Evolutionary conservation across 2,113 vertebrate species (phyloP).

Genomic region (Myodes glareolus): DNA sequence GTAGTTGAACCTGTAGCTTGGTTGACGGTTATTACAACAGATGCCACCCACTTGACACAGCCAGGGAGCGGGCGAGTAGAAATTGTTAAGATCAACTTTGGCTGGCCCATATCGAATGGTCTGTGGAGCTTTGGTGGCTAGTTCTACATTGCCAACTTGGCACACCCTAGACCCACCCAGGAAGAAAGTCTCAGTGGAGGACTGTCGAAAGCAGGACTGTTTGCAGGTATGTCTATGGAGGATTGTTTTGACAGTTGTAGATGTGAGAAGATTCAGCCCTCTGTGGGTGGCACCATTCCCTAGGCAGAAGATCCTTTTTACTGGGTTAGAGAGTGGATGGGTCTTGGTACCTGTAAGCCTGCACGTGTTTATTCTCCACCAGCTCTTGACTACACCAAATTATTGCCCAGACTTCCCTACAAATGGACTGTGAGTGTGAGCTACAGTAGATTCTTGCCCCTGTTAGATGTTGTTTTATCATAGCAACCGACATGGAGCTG

Average conservation of each 20-base stretch:
- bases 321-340: not conserved
- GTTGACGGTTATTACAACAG: fast-evolving
- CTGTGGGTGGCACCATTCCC: not conserved
- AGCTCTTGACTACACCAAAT: not conserved
- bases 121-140: not conserved
- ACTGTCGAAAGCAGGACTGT: not conserved
- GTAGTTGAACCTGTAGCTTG: not conserved
- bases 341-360: not conserved
- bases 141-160: not conserved
- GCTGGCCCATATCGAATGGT: too few species aligned
- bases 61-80: too few species aligned
- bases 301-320: not conserved
- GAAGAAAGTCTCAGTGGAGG: not conserved
- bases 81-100: too few species aligned
- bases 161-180: not conserved
- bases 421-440: not conserved
- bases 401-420: not conserved
- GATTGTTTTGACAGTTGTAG: not conserved
- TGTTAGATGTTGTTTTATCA: not conserved
- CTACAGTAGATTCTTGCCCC: not conserved
- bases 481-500: not conserved
- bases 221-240: not conserved
- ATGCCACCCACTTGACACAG: too few species aligned
- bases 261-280: not conserved
- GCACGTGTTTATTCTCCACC: not conserved